Base-by-base conservation (phyloP, 2,113 vertebrate genomes). In the Jacana jacana region DNA sequence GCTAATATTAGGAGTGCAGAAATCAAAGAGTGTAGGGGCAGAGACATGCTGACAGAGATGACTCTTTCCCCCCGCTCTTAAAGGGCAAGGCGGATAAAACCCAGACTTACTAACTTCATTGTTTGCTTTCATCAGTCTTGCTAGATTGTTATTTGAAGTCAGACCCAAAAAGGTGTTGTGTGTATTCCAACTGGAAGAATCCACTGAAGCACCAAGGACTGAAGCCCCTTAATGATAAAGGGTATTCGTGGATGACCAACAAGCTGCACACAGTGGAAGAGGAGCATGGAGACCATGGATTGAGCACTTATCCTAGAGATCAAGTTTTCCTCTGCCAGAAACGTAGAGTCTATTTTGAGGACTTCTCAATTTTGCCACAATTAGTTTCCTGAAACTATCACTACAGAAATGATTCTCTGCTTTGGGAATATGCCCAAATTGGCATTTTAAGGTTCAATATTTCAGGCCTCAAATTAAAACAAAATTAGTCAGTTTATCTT, bases 171-270 rank as follows among this genome's bases (percentile, higher is more conserved):
- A 44, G 3, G 18, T 5, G 5, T 20, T 40, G 18, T 25, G 18
- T 18, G 3, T 22, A 17, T 64, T 86, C 57, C 63, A 66, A 24
- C 8, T 68, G 39, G 46, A 71, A 71, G 51, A 66, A 81, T 19
- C 17, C 65, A 44, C 12, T 0, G 3, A 31, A 66, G 35, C 39
- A 55, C n/a, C 58, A 63, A 68, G 27, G 58, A 42, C n/a, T 14
- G 35, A 4, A 3, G 16, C 11, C 6, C 42, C 37, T 23, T 3
- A 16, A 30, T 28, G 10, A 30, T 39, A 39, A 66, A 66, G 18
- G 22, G 40, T 5, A 11, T 0, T 1, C 5, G 6, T 2, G 4
- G 39, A 13, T 13, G 52, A 30, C 27, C 35, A 17, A 7, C 7
- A 6, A 13, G 58, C 20, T 44, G 33, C 4, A 20, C 39, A 18